These are phyloP conservation scores for Periplaneta americana DNA, from an alignment of 1,140 invertebrate genomes.

Conservation along the genomic window DNA sequence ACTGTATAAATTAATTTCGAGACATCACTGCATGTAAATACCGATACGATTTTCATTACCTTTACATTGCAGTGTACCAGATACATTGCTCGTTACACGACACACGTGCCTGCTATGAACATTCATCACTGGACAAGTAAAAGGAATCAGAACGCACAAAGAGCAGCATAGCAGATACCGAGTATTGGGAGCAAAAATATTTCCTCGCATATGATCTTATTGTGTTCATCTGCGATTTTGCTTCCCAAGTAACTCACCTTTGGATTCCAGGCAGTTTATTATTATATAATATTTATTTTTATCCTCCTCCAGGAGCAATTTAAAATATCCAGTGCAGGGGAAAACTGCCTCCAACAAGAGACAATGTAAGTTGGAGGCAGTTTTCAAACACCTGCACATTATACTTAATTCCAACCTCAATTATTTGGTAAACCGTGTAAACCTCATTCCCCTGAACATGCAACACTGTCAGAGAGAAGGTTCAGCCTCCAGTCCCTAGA, in stretches of 20 bases:
- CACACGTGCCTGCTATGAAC: neutral
- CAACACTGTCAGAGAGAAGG: neutral
- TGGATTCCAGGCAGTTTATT: neutral
- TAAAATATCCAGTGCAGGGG: neutral
- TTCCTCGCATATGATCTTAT: neutral
- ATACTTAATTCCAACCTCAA: neutral
- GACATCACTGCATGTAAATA: too few relatives aligned
- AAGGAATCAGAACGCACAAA: neutral
- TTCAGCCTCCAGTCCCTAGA: neutral
- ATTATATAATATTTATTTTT: neutral
- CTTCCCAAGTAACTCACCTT: neutral
- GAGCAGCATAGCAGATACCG: neutral
- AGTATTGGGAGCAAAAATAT: neutral
- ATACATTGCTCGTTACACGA: too few relatives aligned
- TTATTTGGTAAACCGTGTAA: neutral
- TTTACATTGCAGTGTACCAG: too few relatives aligned
- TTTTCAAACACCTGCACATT: neutral
- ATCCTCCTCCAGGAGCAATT: neutral
- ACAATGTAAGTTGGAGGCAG: neutral
- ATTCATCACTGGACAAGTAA: neutral
- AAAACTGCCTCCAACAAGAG: neutral
- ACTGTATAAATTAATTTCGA: too few relatives aligned
- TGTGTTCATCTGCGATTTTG: neutral
- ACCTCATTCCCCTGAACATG: neutral
- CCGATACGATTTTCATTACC: too few relatives aligned